Conservation (phyloP, 2,888 invertebrate genomes). For the Tipula lateralis region DNA sequence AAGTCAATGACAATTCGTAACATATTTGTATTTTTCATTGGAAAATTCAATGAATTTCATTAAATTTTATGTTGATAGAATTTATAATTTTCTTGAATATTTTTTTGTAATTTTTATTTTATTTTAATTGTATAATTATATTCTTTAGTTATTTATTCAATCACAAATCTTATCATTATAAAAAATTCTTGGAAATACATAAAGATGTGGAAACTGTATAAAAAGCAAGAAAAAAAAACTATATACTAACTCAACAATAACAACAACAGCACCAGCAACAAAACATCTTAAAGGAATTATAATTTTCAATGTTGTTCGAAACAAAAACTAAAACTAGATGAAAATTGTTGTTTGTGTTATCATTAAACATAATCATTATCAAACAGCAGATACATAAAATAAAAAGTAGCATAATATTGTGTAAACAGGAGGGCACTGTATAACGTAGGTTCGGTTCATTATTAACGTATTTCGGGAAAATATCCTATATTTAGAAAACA, state of each 20-base stretch:
- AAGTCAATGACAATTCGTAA: not conserved
- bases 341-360: not conserved
- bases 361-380: conserved; percentile 9
- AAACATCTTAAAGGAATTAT: not conserved
- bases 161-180: conserved; percentile 19
- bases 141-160: conserved; percentile 19
- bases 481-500: no score
- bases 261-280: not conserved
- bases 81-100: conserved; percentile 16
- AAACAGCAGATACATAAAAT: not conserved
- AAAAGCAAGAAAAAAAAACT: not conserved
- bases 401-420: no score
- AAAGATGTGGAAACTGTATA: not conserved
- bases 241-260: not conserved
- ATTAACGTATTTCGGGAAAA: no score
- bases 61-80: conserved; percentile 15
- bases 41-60: conserved; percentile 19
- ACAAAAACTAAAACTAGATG: not conserved
- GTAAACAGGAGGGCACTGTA: no score
- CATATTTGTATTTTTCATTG: not conserved
- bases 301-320: conserved; percentile 7
- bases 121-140: conserved; percentile 24
- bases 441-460: no score
- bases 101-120: conserved; percentile 15
- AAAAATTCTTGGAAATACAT: conserved; percentile 9